Percentiles rank a stretch among this genome's conserved stretches.
These are phyloP conservation scores for Eupithecia tripunctaria DNA, from an alignment of 2,888 invertebrate species.

Conservation along the genomic window DNA sequence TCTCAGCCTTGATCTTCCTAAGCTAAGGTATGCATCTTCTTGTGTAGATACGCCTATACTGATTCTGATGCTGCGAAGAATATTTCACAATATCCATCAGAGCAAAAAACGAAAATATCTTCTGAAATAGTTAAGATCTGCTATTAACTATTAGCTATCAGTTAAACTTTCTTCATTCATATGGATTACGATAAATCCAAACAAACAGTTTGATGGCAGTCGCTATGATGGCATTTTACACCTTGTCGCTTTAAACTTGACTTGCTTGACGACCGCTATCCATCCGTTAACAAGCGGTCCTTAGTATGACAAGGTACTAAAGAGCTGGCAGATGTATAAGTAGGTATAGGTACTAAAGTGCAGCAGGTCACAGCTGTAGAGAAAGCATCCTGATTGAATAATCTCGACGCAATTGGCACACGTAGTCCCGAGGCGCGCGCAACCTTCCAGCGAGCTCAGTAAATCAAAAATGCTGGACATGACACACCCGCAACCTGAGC, in stretches of 20 bases:
- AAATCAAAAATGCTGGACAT: background rate
- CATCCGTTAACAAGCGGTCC: background rate
- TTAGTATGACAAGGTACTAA: background rate
- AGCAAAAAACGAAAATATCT: background rate
- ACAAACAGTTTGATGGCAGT: background rate
- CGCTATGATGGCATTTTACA: background rate
- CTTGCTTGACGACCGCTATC: background rate
- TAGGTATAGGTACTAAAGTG: slow-evolving; percentile 24
- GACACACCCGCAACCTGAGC: background rate
- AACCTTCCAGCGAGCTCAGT: slow-evolving; percentile 45
- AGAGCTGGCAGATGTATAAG: background rate
- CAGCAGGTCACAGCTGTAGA: slow-evolving; percentile 71
- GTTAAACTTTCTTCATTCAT: background rate
- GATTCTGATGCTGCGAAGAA: background rate
- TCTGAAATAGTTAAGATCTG: background rate
- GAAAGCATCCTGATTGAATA: slow-evolving; percentile 78
- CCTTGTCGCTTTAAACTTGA: background rate
- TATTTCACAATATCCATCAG: background rate
- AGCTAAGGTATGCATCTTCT: background rate
- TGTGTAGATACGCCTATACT: background rate
- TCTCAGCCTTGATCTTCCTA: background rate
- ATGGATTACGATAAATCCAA: background rate
- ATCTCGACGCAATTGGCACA: slow-evolving; percentile 72
- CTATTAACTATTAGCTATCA: too few species aligned
- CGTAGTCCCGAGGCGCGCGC: slow-evolving; percentile 42